Conservation (phyloP, 2,888 invertebrate species). For the Timandra comae region DNA sequence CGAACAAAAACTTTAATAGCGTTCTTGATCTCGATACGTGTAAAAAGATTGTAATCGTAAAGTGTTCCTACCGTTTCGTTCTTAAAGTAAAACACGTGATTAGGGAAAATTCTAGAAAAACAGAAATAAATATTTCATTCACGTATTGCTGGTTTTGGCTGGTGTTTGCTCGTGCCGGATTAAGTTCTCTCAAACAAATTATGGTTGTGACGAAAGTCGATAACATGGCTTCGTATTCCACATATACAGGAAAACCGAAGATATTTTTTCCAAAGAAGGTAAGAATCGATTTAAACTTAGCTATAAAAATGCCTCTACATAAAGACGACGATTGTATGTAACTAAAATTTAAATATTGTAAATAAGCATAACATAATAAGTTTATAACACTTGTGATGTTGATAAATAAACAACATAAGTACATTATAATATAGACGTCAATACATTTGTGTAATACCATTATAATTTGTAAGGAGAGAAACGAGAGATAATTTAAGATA, state of each 20-base stretch:
- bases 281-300: conserved; percentile 27
- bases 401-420: background rate
- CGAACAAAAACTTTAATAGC: conserved; percentile 57
- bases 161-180: conserved; percentile 52
- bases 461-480: no score
- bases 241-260: conserved; percentile 72
- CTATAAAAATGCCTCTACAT: conserved; percentile 7
- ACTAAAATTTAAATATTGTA: no score
- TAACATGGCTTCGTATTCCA: conserved; percentile 72
- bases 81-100: conserved; percentile 50
- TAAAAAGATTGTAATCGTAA: conserved; percentile 42
- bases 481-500: no score
- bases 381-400: background rate
- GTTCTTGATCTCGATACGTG: conserved; percentile 42
- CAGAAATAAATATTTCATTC: conserved; percentile 36
- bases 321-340: no score
- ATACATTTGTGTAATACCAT: no score
- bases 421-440: background rate
- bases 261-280: conserved; percentile 74
- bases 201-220: conserved; percentile 72
- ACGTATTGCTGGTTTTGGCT: conserved; percentile 40
- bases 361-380: no score
- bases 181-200: conserved; percentile 60
- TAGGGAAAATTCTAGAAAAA: conserved; percentile 65
- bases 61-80: conserved; percentile 45